Base-by-base conservation (phyloP, 2,113 vertebrate species). In the Sakesphorus luctuosus region DNA sequence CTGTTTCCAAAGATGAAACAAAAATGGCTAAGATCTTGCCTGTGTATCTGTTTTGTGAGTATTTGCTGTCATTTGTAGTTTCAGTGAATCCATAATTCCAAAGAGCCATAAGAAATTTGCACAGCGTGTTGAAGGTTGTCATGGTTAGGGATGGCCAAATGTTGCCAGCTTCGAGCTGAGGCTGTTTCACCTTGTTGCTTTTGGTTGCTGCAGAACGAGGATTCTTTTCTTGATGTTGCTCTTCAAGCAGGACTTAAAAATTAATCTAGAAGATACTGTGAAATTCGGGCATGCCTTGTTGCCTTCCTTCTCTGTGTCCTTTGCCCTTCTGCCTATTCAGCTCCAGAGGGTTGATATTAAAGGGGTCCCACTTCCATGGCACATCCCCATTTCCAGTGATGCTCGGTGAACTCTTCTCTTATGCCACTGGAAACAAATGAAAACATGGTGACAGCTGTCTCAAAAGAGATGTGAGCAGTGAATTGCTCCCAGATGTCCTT, bases 281-380 rank as follows among this genome's bases (percentile, higher is more conserved):
- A 33, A 84, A 71, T 76, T 68, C 0, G 0, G 11, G 7, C 23
- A 29, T 49, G 28, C 18, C 35, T 33, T 10, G 10, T 19, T 46
- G 10, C 40, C 12, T 62, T 58, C 33, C 12, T 59, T 47, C 16
- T 49, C 29, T 4, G 0, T 49, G 15, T 14, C 18, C n/a, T 79
- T 25, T 24, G 7, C 10, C 2, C 3, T 84, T 7, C 8, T 56
- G 24, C 21, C 18, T 76, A 0, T 59, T 89, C 24, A 28, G 7
- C 15, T 77, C 18, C 1, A 2, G 47, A 28, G 25, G 15, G 31
- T 8, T 44, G 36, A 10, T 76, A 13, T 12, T 63, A 77, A 79
- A 65, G 44, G 9, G 67, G 20, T 28, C 10, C 6, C 68, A 15
- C 46, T 83, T 31, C 24, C 2, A 6, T 25, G 28, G 13, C 13